phyloP scores from a whole-genome alignment of 2,888 invertebrate species.

The Coelogynopora nodosa region DNA sequence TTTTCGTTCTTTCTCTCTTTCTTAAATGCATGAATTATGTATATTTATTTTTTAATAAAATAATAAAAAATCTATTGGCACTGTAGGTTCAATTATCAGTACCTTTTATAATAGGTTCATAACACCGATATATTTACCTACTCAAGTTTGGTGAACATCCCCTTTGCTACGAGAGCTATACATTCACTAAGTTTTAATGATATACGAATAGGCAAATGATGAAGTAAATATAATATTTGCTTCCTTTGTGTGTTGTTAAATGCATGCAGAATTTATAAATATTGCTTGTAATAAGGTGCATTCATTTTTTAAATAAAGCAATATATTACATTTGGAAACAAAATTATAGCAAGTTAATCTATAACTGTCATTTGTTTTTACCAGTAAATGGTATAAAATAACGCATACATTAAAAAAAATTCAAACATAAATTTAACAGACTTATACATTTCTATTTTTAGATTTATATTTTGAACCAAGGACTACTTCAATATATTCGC shows the following conservation, averaged over 20 bases:
- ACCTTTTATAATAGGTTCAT: not conserved
- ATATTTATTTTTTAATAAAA: not conserved
- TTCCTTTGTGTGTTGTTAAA: not conserved
- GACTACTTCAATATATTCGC: not conserved
- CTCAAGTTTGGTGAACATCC: not conserved
- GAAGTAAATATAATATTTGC: not conserved
- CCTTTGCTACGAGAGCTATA: not conserved
- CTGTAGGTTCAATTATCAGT: not conserved
- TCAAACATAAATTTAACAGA: not conserved
- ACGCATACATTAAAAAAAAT: not conserved
- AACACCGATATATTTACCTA: not conserved
- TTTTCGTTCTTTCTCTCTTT: not conserved
- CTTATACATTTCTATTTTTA: not conserved
- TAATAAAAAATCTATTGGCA: not conserved
- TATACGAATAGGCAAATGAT: not conserved
- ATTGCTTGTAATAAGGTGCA: not conserved
- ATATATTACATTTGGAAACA: not conserved
- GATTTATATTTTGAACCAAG: not conserved
- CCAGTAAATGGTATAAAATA: not conserved
- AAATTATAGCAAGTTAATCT: not conserved
- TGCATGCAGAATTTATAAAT: not conserved
- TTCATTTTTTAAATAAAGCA: not conserved
- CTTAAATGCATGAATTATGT: not conserved
- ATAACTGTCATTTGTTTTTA: not conserved
- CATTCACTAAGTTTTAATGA: not conserved